Evolutionary conservation across 2,797 vertebrate species (phyloP), one percentile per base, ranked within the genome.

Genomic region (Poeciliopsis gracilis): DNA sequence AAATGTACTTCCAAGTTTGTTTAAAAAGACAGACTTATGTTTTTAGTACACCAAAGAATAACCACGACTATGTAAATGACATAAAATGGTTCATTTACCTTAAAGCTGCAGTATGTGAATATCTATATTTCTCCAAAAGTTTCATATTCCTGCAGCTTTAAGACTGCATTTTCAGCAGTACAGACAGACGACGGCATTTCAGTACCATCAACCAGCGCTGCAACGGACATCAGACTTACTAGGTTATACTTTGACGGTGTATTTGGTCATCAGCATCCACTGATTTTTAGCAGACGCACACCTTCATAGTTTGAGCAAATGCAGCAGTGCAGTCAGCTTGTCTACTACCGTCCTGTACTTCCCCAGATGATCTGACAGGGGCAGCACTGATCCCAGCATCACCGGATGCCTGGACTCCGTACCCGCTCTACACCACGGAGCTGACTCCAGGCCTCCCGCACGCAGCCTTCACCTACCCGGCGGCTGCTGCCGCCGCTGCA

Each of bases 351-450:
- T 85, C 76, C 61, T 90, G 70, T 81, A 25, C 90, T 82, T 82
- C 80, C 63, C 38, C 88, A 99, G 98, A 99, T 96, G 98, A 99
- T 93, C 95, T 99, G 95, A 97, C 98, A 7, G 98, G 98, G 93
- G 97, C 98, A 11, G 96, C 98, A 89, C 95, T 99, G 86, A 99
- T 99, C 81, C 98, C 98, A 41, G 97, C 98, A 0, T 98, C 98
- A 51, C 98, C 98, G 0, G 98, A 99, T 88, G 96, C 97, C 0
- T 99, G 98, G 98, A 96, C 98, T 84, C 98, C 98, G 46, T 99
- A 99, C 88, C 98, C 98, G 0, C 95, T 99, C 77, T 99, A 99
- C 93, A 97, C 98, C 92, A 97, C 98, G 0, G 98, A 99, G 95
- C 95, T 99, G 89, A 96, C 97, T 91, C 98, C 98, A 0, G 97